A percentile compares a stretch with the other conserved stretches of the same genome.
These are phyloP conservation scores for Cuculus canorus DNA, from an alignment of 2,797 vertebrate species.

Conservation along the genomic window DNA sequence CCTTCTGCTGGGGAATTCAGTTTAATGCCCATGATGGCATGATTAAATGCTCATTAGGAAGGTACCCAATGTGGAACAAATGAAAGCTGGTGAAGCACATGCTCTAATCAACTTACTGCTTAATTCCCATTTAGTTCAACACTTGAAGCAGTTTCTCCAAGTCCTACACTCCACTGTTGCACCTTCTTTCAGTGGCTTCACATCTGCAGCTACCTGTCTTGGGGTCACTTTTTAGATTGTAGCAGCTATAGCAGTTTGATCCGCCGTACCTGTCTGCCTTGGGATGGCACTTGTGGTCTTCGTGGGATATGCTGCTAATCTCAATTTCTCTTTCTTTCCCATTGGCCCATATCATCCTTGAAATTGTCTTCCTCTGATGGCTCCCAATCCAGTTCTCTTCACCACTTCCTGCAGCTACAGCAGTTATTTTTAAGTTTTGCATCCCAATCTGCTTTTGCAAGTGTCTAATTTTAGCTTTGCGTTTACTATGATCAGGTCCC, in stretches of 20 bases:
- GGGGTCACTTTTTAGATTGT: neutral
- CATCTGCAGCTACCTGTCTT: neutral
- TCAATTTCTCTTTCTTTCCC: slow-evolving; percentile 16
- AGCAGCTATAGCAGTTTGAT: neutral
- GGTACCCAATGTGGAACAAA: neutral
- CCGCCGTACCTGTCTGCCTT: neutral
- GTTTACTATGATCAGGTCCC: slow-evolving; percentile 47
- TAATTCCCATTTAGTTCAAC: neutral
- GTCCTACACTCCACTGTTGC: neutral
- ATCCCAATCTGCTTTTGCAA: slow-evolving; percentile 53
- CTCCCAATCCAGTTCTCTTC: slow-evolving; percentile 24
- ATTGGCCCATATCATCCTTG: slow-evolving; percentile 3
- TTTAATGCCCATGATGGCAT: neutral
- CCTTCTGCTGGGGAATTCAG: neutral
- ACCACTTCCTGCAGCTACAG: slow-evolving; percentile 26
- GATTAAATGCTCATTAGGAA: neutral
- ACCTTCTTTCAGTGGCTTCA: neutral
- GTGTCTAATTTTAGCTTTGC: slow-evolving; percentile 54
- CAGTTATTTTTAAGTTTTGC: slow-evolving; percentile 64
- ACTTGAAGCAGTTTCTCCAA: neutral
- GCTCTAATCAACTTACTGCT: neutral
- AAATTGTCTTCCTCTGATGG: slow-evolving; percentile 11
- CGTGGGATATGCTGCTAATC: neutral
- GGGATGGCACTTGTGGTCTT: neutral
- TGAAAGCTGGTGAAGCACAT: neutral